Evolutionary conservation across 2,113 vertebrate species (phyloP), one percentile per base, ranked within the genome.

Genomic region (Plectropomus leopardus): DNA sequence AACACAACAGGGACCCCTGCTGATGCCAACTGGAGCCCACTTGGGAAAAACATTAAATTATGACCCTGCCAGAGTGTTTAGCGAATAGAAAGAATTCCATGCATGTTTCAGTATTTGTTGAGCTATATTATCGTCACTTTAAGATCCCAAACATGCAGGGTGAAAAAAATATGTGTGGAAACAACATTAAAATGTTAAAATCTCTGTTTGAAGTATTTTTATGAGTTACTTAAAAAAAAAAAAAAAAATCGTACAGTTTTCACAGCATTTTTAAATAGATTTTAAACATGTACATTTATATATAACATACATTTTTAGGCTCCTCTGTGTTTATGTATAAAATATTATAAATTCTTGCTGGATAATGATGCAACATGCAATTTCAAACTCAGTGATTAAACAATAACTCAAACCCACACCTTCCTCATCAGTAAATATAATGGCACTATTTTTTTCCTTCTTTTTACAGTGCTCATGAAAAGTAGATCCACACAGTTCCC

Each of bases 401-500:
- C 17, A 76, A 69, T 80, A 24, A 78, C 47, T 40, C 34, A 7
- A 42, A 83, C 57, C n/a, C 65, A 50, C 30, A 55, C 55, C 69
- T 68, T 8, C 16, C 55, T 61, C 53, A 80, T 67, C 3, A 16
- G 36, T 67, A 21, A 64, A 44, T 66, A 78, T 82, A 83, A 86
- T 83, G 15, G 79, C 72, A 82, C 78, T 76, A 60, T 76, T 80
- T 76, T 75, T 60, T 59, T 16, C 69, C 76, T 72, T 76, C 77
- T 92, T 89, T 88, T 81, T 92, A 90, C 89, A 87, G 86, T 86
- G 83, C 83, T 83, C 74, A 91, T 90, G 91, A 87, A 94, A 94
- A 93, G 92, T 91, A 92, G 92, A 93, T 91, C 89, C 86, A 90
- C 92, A 92, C 86, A 89, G 93, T 95, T 95, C 94, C 93, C 95